These are phyloP conservation scores for Dermolepida albohirtum DNA, from an alignment of 2,888 invertebrate species.

Conservation along the genomic window DNA sequence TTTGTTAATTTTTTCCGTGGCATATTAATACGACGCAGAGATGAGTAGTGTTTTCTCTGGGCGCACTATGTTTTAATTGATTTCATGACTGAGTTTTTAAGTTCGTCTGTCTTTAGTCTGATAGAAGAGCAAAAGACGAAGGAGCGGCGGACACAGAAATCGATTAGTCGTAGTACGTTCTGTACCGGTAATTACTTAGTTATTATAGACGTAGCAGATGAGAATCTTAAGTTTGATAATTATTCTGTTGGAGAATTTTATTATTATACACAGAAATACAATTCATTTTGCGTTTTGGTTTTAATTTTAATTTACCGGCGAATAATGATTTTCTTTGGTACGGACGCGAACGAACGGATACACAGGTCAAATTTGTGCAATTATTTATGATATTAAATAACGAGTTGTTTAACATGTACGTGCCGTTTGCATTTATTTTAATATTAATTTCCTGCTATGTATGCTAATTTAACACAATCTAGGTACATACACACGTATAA, in stretches of 20 bases:
- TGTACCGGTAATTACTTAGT: slow-evolving; percentile 43
- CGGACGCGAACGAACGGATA: background rate
- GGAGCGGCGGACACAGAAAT: slow-evolving; percentile 39
- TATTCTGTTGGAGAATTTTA: slow-evolving; percentile 24
- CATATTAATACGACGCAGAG: slow-evolving; percentile 40
- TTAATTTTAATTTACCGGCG: slow-evolving; percentile 8
- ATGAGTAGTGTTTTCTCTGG: slow-evolving; percentile 42
- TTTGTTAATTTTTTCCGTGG: slow-evolving; percentile 47
- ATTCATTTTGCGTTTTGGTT: slow-evolving; percentile 14
- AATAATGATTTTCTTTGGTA: slow-evolving; percentile 14
- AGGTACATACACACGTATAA: too few species aligned
- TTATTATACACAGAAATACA: slow-evolving; percentile 16
- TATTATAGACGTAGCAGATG: slow-evolving; percentile 40
- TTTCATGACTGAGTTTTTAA: slow-evolving; percentile 45
- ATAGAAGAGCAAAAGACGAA: slow-evolving; percentile 28
- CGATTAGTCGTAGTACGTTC: slow-evolving; percentile 42
- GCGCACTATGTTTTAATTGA: slow-evolving; percentile 43
- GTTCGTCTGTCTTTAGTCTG: slow-evolving; percentile 37
- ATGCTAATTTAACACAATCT: too few species aligned
- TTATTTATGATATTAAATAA: too few species aligned
- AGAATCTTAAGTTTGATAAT: slow-evolving; percentile 40
- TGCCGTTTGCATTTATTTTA: too few species aligned
- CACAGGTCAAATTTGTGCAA: too few species aligned
- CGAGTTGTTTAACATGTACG: too few species aligned
- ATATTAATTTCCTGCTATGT: too few species aligned